Base-by-base conservation (phyloP, 2,797 vertebrate species). In the Cuniculus paca region DNA sequence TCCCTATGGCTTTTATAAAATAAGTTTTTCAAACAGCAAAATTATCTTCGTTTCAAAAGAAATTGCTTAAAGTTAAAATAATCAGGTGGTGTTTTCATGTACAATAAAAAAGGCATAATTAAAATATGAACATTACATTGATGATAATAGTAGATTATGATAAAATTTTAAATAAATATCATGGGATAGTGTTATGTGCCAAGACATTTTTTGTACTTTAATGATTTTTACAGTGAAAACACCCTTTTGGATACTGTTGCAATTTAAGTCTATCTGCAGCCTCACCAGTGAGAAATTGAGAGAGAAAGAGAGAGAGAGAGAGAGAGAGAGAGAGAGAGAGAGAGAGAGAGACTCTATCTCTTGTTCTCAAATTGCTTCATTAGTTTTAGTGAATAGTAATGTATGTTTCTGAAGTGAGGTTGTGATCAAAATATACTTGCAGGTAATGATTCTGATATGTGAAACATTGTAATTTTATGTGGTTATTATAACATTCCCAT, bases 1-100 rank as follows among this genome's bases (percentile, higher is more conserved):
- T 97, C 95, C 98, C 95, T 97, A 96, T 98, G 97, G 97, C 98
- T 98, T 98, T 98, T 98, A 96, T 98, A 98, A 88, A 31, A 50
- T 74, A 72, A 42, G 5, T 28, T 77, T 77, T 50, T 77, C 39
- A 77, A 98, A 93, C 95, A 98, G 92, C 97, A 97, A 97, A 98
- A 97, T 92, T 95, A 96, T 98, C 95, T 98, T 97, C 88, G 97
- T 98, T 98, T 98, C 95, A 97, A 97, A 98, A 97, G 95, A 97
- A 20, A 83, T 96, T 96, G 93, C 96, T 96, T 98, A 97, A 98
- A 97, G 95, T 97, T 97, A 97, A 97, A 97, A 93, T 54, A 97
- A 72, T 98, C 94, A 95, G 68, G 91, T 98, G 98, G 91, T 98
- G 93, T 97, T 97, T 97, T 98, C 70, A 95, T 96, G 93, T 98